Evolutionary conservation across 2,113 vertebrate genomes (phyloP), one percentile per base, ranked within the genome.

Genomic region (Notechis scutatus): DNA sequence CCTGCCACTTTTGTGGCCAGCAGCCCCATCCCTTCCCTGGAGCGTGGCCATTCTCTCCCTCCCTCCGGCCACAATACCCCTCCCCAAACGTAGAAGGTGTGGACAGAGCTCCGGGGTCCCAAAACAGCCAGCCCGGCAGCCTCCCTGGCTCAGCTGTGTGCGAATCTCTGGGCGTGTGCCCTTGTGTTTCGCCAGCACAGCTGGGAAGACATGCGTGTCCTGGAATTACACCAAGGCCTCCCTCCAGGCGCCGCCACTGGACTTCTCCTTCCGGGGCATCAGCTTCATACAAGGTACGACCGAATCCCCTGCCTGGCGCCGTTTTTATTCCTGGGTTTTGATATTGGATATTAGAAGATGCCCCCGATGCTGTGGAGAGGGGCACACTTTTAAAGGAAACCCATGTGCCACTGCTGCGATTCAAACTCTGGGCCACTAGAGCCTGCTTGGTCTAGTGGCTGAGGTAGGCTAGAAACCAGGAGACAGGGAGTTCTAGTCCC

Each of bases 231-330:
- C 87, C 91, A 96, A 94, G 61, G 74, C 91, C 92, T 92, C 92
- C 1, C 90, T 96, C 87, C 96, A 95, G 93, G 97, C 96, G 8
- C 96, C 97, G 85, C 97, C 98, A 21, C 94, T 98, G 91, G 98
- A 98, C 92, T 98, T 96, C 93, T 98, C 98, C 88, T 98, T 98
- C 95, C 97, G 96, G 95, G 96, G 95, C 91, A 95, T 98, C 95
- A 96, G 93, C 0, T 91, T 96, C 81, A 64, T 97, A 91, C 94
- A 96, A 98, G 98, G 97, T 98, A 92, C 92, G 93, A 55, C 21
- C 0, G 50, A 90, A 21, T 0, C 39, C 64, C 34, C 1, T 3
- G 8, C 50, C 18, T 20, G 69, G 69, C 14, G 50, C 50, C 1
- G 29, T 9, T 52, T 34, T 20, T 18, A 42, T 42, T 42, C 21